Evolutionary conservation across 2,113 vertebrate genomes (phyloP), one percentile per base, ranked within the genome.

Genomic region (Phalacrocorax pelagicus): DNA sequence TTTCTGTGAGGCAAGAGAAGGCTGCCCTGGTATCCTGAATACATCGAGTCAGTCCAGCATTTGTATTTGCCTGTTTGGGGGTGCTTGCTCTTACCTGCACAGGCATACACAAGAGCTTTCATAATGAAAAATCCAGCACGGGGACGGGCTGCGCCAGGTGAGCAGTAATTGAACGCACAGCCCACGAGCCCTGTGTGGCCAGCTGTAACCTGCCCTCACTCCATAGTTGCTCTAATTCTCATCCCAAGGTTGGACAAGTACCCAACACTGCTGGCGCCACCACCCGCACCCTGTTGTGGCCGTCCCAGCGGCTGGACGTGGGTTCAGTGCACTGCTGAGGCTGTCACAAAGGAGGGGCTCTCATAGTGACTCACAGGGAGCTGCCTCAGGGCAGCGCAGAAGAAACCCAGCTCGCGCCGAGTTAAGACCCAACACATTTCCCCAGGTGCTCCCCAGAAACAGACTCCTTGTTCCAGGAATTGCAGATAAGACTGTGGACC

Each of bases 101-200:
- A 29, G 11, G 17, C 29, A 55, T 6, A 74, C 19, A 49, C 19
- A n/a, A 46, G n/a, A 69, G 15, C 40, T 63, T 40, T 65, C 57
- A 11, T 10, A 58, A n/a, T 9, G 17, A 70, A 81, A 75, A 51
- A 57, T 22, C 44, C 36, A 52, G 7, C 1, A 1, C 6, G 32
- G 47, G 26, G 20, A 49, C 22, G 13, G 51, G 34, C 3, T 38
- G 32, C 47, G 38, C 44, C 27, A 38, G 57, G 20, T 10, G 36
- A 73, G 66, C 26, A 32, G 34, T 15, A 54, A 47, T 1, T 7
- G 20, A 54, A 47, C 40, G 66, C 8, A 34, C 32, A 65, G 36
- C 12, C 36, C 62, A 46, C 0, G 1, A 51, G 26, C 21, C 23
- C 27, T 46, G 0, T 0, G 2, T 10, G 27, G 34, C 30, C 51